phyloP scores from a whole-genome alignment of 1,140 invertebrate species.

The Scaptomyza hsui region DNA sequence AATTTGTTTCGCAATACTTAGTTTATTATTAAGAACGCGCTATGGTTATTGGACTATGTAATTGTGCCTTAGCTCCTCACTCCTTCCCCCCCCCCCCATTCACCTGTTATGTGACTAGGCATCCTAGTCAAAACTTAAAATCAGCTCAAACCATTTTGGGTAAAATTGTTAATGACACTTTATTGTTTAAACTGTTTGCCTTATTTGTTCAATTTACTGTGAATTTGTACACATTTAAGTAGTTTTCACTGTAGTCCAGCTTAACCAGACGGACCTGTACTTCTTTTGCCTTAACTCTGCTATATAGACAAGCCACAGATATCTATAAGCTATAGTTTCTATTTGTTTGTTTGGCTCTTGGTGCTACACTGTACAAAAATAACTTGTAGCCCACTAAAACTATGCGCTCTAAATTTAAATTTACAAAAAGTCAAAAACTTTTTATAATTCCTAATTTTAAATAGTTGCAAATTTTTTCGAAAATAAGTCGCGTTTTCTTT shows the following conservation, averaged over 20 bases:
- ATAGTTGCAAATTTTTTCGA: conserved; percentile 71
- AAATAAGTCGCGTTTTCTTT: conserved; percentile 24
- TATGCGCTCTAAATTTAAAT: conserved; percentile 40
- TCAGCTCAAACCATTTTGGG: conserved; percentile 11
- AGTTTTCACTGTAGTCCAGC: background rate
- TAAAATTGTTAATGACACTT: conserved; percentile 4
- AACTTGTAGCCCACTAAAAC: conserved; percentile 27
- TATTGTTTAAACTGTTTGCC: conserved; percentile 6
- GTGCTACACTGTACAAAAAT: conserved; percentile 16
- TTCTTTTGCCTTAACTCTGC: conserved; percentile 27
- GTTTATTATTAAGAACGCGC: conserved; percentile 8
- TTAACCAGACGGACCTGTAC: conserved; percentile 9
- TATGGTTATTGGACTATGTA: conserved; percentile 62
- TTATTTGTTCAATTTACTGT: background rate
- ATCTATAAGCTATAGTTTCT: conserved; percentile 38
- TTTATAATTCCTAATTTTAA: conserved; percentile 70
- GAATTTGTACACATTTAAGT: too few relatives aligned
- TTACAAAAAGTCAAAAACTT: conserved; percentile 22
- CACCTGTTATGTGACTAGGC: conserved; percentile 37
- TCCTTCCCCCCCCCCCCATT: too few relatives aligned
- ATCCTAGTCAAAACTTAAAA: conserved; percentile 27
- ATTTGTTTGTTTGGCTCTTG: conserved; percentile 4
- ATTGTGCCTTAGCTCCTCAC: conserved; percentile 35
- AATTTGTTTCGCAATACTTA: conserved; percentile 45
- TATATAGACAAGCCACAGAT: conserved; percentile 30